Evolutionary conservation across 2,888 invertebrate genomes (phyloP), one percentile per base, ranked within the genome.

Genomic region (Volucella bombylans): DNA sequence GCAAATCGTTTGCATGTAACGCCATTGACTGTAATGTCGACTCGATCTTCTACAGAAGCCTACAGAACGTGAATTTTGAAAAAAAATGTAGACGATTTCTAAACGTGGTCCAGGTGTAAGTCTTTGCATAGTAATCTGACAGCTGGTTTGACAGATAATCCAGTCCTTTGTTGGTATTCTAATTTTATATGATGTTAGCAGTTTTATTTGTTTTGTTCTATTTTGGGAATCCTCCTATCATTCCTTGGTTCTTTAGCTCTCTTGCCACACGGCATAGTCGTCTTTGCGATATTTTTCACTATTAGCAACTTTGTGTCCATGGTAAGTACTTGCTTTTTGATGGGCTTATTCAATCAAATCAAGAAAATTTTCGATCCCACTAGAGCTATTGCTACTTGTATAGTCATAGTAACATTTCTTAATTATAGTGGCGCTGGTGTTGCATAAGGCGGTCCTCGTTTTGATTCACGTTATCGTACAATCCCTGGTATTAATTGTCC

Each of bases 321-420:
- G 88, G 91, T 93, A 72, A 97, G 97, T 91, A 97, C 97, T 10
- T 96, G 95, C 90, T 98, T 98, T 90, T 92, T 98, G 67, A 97
- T 97, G 96, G 97, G 97, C 18, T 97, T 97, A 11, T 87, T 95
- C n/a, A 97, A 96, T 90, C 97, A 98, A 91, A 68, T 96, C 8
- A 96, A 97, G 91, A 96, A 96, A 92, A 98, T 98, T 97, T 97
- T 97, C 93, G 95, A 96, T 38, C 93, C 95, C 43, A 97, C 96
- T 12, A 93, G 97, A 90, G 90, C 95, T 62, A 94, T 97, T 87
- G 97, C 97, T 59, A 97, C 97, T 43, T 92, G 95, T 87, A 90
- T 97, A 88, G 96, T 97, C 87, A 88, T 91, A 41, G 88, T 90
- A 50, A 88, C 91, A 49, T 89, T 91, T 80, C 87, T 93, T 72